Evolutionary conservation across 2,113 vertebrate species (phyloP).

Genomic region (Odocoileus virginianus): DNA sequence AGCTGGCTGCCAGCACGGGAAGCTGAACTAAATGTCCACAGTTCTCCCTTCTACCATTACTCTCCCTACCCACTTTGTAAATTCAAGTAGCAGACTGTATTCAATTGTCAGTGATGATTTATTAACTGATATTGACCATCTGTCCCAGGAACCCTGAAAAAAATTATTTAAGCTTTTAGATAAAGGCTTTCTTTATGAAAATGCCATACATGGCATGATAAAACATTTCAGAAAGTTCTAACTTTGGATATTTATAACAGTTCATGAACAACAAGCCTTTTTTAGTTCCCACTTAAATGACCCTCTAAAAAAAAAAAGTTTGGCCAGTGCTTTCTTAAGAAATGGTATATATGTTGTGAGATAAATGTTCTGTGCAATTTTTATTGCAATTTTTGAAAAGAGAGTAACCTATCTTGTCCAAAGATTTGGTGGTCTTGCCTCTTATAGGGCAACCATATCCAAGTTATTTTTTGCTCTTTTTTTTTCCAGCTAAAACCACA

Average conservation of each 20-base stretch:
- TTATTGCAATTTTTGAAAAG: not conserved
- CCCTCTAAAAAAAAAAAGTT: not conserved
- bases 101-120: not conserved
- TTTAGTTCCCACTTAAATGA: not conserved
- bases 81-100: constrained; percentile 6
- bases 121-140: not conserved
- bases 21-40: constrained; percentile 25
- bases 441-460: not conserved
- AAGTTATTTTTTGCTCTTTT: not conserved
- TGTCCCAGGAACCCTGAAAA: not conserved
- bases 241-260: not conserved
- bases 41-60: not conserved
- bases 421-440: not conserved
- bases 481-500: not conserved
- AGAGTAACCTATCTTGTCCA: not conserved
- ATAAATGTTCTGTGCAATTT: not conserved
- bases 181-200: not conserved
- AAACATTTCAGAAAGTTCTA: not conserved
- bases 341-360: not conserved
- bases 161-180: not conserved
- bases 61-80: not conserved
- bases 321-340: not conserved
- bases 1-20: not conserved
- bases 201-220: not conserved
- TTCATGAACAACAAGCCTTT: not conserved